phyloP scores from a whole-genome alignment of 2,797 vertebrate genomes.

The Bufotes viridis region DNA sequence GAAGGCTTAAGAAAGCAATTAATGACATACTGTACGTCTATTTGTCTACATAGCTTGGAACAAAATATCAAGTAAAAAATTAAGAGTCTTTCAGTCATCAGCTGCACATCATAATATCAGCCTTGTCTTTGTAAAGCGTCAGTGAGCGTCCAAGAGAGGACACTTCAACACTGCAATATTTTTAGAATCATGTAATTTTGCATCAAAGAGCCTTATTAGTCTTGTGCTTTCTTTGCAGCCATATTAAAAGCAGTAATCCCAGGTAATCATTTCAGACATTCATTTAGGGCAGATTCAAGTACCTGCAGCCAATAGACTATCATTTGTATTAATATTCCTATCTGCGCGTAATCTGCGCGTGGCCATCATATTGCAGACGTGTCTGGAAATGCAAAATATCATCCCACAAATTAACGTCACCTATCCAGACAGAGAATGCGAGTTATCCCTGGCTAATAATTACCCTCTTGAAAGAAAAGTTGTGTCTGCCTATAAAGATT shows the following conservation, averaged over 20 bases:
- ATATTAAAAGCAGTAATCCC: constrained; percentile 62
- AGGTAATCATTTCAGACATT: constrained; percentile 55
- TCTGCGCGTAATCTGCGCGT: constrained; percentile 46
- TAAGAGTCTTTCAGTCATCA: constrained; percentile 60
- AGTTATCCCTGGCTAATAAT: constrained; percentile 52
- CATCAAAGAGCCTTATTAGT: constrained; percentile 55
- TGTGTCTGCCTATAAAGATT: constrained; percentile 26
- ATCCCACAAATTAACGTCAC: constrained; percentile 46
- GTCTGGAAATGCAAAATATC: constrained; percentile 54
- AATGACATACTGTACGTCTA: neutral
- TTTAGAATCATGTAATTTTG: constrained; percentile 53
- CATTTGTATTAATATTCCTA: constrained; percentile 60
- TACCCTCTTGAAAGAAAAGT: constrained; percentile 54
- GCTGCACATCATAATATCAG: constrained; percentile 57
- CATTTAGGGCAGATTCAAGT: constrained; percentile 39
- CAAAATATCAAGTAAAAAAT: constrained; percentile 33
- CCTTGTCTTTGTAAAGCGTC: constrained; percentile 44
- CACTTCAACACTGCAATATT: constrained; percentile 59
- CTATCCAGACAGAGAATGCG: constrained; percentile 56
- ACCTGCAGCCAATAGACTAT: constrained; percentile 45
- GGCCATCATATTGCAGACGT: constrained; percentile 46
- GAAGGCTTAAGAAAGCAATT: neutral
- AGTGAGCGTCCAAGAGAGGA: constrained; percentile 39
- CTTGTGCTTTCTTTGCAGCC: constrained; percentile 57
- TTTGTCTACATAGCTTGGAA: neutral